Evolutionary conservation across 2,797 vertebrate species (phyloP).

Genomic region (Urosaurus nigricauda): DNA sequence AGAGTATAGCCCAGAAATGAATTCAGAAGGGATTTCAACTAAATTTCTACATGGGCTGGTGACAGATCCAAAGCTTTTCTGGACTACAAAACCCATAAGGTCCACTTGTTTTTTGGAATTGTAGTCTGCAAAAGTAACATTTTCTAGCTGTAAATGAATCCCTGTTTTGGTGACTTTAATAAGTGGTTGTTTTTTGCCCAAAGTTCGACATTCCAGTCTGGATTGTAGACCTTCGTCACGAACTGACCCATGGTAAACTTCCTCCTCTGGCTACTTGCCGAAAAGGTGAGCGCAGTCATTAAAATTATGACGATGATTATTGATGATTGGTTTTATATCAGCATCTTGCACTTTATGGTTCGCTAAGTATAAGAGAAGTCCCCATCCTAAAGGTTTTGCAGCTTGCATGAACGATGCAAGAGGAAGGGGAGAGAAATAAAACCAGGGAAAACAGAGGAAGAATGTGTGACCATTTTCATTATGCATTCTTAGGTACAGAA

Average conservation of each 20-base stretch:
- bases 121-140: not conserved
- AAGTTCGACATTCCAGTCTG: slow-evolving; percentile 93
- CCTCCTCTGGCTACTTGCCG: slow-evolving; percentile 89
- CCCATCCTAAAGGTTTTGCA: not conserved
- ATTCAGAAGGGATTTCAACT: not conserved
- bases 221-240: slow-evolving; percentile 93
- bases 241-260: slow-evolving; percentile 91
- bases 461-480: not conserved
- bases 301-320: too few species aligned
- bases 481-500: not conserved
- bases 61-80: too few species aligned
- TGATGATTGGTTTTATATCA: not conserved
- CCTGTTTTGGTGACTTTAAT: not conserved
- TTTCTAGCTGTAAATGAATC: not conserved
- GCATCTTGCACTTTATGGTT: not conserved
- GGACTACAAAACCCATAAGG: too few species aligned
- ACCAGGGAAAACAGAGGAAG: not conserved
- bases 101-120: not conserved
- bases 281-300: slow-evolving; percentile 81
- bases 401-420: not conserved
- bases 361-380: not conserved
- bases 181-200: not conserved
- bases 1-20: not conserved
- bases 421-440: not conserved
- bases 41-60: not conserved